These are phyloP conservation scores for Ormia ochracea DNA, from an alignment of 2,888 invertebrate species.

Conservation along the genomic window DNA sequence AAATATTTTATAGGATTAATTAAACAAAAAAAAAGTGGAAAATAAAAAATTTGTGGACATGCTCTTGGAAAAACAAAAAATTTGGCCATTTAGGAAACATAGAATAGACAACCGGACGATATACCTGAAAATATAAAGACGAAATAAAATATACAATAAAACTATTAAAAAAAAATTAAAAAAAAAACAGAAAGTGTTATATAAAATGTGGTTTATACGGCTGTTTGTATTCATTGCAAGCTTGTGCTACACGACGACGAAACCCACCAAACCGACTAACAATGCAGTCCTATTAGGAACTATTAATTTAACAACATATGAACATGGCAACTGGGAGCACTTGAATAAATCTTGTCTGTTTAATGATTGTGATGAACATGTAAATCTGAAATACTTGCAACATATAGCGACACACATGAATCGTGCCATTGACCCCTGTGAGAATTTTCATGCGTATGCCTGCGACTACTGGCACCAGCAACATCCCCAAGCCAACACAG, in stretches of 20 bases:
- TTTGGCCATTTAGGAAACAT: constrained; percentile 37
- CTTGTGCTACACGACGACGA: constrained; percentile 12
- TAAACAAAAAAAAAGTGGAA: not conserved
- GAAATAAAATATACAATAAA: not conserved
- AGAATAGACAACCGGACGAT: constrained; percentile 33
- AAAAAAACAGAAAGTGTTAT: not conserved
- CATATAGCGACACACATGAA: constrained; percentile 65
- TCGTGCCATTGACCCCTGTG: constrained; percentile 66
- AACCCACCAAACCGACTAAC: not conserved
- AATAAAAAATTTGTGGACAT: too few relatives aligned
- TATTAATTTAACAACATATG: not conserved
- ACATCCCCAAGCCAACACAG: constrained; percentile 54
- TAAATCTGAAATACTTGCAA: constrained; percentile 67
- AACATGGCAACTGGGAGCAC: constrained; percentile 46
- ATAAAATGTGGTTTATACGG: not conserved
- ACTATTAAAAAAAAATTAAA: not conserved
- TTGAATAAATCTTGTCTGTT: constrained; percentile 66
- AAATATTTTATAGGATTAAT: not conserved
- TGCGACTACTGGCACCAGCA: constrained; percentile 68
- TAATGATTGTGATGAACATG: constrained; percentile 62
- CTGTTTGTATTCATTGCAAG: not conserved
- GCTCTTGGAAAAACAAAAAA: constrained; percentile 21
- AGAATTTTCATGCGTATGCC: constrained; percentile 69
- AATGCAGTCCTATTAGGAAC: not conserved
- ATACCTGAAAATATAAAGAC: not conserved